Conservation (phyloP, 2,797 vertebrate genomes). For the Sternotherus odoratus region DNA sequence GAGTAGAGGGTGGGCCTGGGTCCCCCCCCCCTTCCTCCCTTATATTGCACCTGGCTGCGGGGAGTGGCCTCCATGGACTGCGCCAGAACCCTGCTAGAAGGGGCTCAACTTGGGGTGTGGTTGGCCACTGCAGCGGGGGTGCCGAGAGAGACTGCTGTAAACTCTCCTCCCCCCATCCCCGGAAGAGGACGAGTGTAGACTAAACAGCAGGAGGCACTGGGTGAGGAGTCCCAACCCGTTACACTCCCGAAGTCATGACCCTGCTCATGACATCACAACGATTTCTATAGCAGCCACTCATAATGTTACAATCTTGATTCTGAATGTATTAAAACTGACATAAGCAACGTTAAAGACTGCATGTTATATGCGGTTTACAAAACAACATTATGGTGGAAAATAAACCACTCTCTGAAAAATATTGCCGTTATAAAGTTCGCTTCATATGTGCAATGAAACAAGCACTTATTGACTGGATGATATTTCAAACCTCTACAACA, state of each 20-base stretch:
- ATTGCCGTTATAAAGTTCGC: neutral
- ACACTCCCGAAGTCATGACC: neutral
- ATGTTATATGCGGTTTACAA: neutral
- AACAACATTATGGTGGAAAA: neutral
- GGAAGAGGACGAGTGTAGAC: no score
- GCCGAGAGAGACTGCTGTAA: no score
- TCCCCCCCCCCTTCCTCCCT: no score
- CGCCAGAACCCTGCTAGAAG: no score
- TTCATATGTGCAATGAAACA: neutral
- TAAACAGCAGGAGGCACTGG: no score
- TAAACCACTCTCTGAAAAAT: constrained; percentile 11
- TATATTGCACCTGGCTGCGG: no score
- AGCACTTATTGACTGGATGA: neutral
- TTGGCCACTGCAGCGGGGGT: no score
- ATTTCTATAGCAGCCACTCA: neutral
- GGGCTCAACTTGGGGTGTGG: no score
- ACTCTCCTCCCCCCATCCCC: no score
- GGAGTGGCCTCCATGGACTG: no score
- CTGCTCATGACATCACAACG: neutral
- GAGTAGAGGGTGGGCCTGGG: no score
- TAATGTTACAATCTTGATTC: neutral
- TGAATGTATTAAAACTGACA: neutral
- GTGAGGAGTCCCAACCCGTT: no score
- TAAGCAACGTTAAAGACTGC: neutral
- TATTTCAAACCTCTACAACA: constrained; percentile 13